Conservation (phyloP, 2,797 vertebrate species). For the Siniperca obscura region DNA sequence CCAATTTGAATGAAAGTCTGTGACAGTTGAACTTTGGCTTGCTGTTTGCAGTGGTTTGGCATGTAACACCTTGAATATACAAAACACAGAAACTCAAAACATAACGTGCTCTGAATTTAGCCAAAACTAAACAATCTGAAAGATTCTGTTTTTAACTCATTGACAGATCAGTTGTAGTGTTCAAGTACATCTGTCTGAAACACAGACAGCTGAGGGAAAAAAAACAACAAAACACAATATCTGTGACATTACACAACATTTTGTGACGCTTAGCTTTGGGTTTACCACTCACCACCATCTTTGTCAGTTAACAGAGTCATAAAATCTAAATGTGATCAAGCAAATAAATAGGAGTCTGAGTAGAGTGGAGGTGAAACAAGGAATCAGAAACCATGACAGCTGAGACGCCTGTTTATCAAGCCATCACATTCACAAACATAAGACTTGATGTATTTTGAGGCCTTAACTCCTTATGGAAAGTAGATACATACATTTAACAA, state of each 20-base stretch:
- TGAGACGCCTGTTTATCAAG: neutral
- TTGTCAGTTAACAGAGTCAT: conserved; percentile 23
- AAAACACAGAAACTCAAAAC: conserved; percentile 8
- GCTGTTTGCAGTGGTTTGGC: neutral
- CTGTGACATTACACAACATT: conserved; percentile 1
- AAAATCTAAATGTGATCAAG: neutral
- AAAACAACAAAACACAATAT: neutral
- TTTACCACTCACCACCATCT: conserved; percentile 11
- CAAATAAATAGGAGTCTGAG: neutral
- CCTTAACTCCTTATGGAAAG: neutral
- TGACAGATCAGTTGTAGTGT: conserved; percentile 35
- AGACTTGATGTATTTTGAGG: neutral
- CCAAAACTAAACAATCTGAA: neutral
- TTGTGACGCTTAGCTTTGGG: conserved; percentile 36
- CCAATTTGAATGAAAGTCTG: conserved; percentile 2
- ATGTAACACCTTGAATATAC: neutral
- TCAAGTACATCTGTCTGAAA: conserved; percentile 25
- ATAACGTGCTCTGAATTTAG: neutral
- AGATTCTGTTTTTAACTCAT: neutral
- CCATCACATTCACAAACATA: neutral
- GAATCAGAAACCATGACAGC: neutral
- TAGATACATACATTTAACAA: neutral
- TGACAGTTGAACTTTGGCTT: conserved; percentile 34
- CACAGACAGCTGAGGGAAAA: neutral
- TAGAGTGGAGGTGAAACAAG: neutral